A percentile compares a stretch with the other conserved stretches of the same genome.
These are phyloP conservation scores for Cactoblastis cactorum DNA, from an alignment of 2,888 invertebrate species.

Conservation along the genomic window DNA sequence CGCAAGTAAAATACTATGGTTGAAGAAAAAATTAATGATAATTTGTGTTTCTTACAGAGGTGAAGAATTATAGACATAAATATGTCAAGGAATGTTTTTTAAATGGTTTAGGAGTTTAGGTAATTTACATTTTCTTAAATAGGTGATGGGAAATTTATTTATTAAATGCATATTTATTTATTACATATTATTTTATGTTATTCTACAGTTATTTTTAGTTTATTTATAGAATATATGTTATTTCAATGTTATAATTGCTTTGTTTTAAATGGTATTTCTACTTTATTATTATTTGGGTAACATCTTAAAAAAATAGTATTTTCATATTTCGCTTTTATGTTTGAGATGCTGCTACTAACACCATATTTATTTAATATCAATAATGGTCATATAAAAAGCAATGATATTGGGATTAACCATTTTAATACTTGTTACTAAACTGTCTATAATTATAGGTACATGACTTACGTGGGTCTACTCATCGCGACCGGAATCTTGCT, in stretches of 20 bases:
- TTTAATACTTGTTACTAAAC: not conserved
- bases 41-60: conserved; percentile 58
- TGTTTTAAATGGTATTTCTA: too few relatives aligned
- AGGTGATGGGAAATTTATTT: conserved; percentile 41
- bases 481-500: conserved; percentile 92
- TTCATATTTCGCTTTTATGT: too few relatives aligned
- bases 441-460: conserved; percentile 75
- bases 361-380: too few relatives aligned
- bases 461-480: conserved; percentile 91
- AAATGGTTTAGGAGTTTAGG: conserved; percentile 36
- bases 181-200: not conserved
- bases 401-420: conserved; percentile 16
- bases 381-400: too few relatives aligned
- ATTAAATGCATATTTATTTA: conserved; percentile 4
- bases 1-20: too few relatives aligned
- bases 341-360: too few relatives aligned
- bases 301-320: too few relatives aligned
- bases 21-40: not conserved
- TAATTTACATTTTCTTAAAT: conserved; percentile 37
- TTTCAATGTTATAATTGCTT: too few relatives aligned
- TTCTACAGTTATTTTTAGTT: too few relatives aligned
- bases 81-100: conserved; percentile 28
- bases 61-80: conserved; percentile 57
- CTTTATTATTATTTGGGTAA: too few relatives aligned
- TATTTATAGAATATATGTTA: too few relatives aligned